Evolutionary conservation across 2,888 invertebrate species (phyloP), one percentile per base, ranked within the genome.

Genomic region (Megamerina dolium): DNA sequence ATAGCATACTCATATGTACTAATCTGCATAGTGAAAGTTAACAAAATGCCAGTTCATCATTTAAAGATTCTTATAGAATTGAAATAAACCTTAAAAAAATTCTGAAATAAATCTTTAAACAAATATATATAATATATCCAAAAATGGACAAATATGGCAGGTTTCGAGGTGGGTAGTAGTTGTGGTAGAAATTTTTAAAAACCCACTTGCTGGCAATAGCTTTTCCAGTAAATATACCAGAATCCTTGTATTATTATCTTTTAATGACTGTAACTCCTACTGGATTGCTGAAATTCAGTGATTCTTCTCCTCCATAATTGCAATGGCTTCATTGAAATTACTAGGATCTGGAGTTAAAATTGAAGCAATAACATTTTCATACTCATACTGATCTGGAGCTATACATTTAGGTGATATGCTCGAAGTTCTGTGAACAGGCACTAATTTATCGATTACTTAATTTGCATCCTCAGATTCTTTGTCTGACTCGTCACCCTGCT

Each of bases 281-380:
- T 36, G 4, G 21, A 36, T 36, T n/a, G 36, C 36, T 13, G n/a
- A 5, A 19, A 39, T 31, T 36, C 36, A 39, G 10, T 42, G 17
- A 18, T 20, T 29, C 13, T 38, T 41, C 37, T 45, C 41, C 45
- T 33, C 37, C 37, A 41, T 41, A 41, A 41, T 45, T 41, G 16
- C 19, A 45, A 45, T 41, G 12, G 30, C 41, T 31, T 41, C 37
- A 37, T 45, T 41, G 27, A 45, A 36, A 36, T 36, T 21, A 36
- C 8, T 29, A 12, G 38, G 33, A 43, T 43, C 43, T 14, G 23
- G 19, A 6, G 36, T 21, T 20, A 30, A 36, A 35, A 21, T 13
- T 21, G 26, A 35, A 20, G 30, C 29, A 31, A 40, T 36, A 0
- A 37, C 23, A 5, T 19, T n/a, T 19, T 33, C 27, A 12, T 27